Base-by-base conservation (phyloP, 2,888 invertebrate genomes). In the Tetranychus piercei region DNA sequence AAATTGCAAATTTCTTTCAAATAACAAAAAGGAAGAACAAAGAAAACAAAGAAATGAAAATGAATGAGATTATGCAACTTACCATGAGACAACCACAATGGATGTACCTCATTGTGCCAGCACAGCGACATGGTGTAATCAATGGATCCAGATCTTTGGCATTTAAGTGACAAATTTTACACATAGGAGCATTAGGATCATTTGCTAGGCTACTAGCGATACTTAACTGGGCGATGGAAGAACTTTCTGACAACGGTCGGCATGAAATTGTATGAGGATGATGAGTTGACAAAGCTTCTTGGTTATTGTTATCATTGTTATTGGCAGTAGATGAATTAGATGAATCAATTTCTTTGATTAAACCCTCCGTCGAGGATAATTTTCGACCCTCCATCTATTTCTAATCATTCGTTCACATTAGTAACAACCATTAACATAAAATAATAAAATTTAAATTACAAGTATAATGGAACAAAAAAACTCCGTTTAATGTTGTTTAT, bases 121-220 rank as follows among this genome's bases (percentile, higher is more conserved):
- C 81, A 79, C 86, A 86, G 66, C 85, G 80, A 78, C 86, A 86
- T 0, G 86, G 86, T 6, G 84, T 82, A 75, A 86, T 84, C 55
- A 86, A 81, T 5, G 82, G 81, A 75, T 81, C 79, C 76, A 79
- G 75, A 73, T 81, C 79, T 73, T 80, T 79, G 15, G 79, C 80
- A 8, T 81, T 80, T 77, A 82, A 79, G 78, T 86, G 85, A 78
- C 86, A 86, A 75, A 86, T 86, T 74, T 85, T 81, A 79, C 86
- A 86, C 75, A 84, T 81, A n/a, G 82, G 81, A 70, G 77, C 74
- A 18, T 74, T 75, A 9, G 76, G 75, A 44, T 76, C 75, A 45
- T 34, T 34, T 34, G 34, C 34, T 34, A 34, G 34, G 34, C 34
- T 34, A 34, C 34, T 34, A 34, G 34, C 34, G 44, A 55, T 71